phyloP scores from a whole-genome alignment of 2,113 vertebrate genomes.

The Crotalus viridis region DNA sequence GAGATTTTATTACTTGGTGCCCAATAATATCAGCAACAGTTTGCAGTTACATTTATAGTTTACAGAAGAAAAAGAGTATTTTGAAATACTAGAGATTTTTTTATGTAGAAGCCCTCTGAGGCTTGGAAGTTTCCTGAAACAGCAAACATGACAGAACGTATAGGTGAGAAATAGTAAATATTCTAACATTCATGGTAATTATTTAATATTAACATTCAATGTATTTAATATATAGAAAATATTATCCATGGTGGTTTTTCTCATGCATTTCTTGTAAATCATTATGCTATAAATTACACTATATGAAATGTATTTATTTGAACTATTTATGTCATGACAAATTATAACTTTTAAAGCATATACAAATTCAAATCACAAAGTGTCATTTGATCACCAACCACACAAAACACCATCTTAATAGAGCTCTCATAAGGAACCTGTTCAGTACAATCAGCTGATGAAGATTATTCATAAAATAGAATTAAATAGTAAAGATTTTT shows the following conservation, averaged over 20 bases:
- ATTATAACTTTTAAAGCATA: not conserved
- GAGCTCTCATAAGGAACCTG: not conserved
- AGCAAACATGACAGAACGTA: not conserved
- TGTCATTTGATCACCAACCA: not conserved
- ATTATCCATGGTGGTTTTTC: not conserved
- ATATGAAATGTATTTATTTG: not conserved
- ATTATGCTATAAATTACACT: not conserved
- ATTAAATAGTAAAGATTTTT: no score
- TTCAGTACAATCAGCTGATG: not conserved
- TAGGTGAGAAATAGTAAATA: not conserved
- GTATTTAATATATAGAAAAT: not conserved
- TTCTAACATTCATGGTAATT: not conserved
- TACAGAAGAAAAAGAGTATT: not conserved
- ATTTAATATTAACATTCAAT: not conserved
- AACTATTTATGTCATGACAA: not conserved
- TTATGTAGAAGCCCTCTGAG: not conserved
- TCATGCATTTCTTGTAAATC: not conserved
- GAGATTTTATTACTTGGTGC: not conserved
- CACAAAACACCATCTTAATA: not conserved
- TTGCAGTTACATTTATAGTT: not conserved
- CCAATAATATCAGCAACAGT: not conserved
- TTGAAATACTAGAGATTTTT: not conserved
- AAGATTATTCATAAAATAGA: not conserved
- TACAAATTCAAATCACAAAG: not conserved
- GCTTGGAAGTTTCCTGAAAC: not conserved